phyloP scores from a whole-genome alignment of 2,113 vertebrate species.

The Daphoenositta chrysoptera region DNA sequence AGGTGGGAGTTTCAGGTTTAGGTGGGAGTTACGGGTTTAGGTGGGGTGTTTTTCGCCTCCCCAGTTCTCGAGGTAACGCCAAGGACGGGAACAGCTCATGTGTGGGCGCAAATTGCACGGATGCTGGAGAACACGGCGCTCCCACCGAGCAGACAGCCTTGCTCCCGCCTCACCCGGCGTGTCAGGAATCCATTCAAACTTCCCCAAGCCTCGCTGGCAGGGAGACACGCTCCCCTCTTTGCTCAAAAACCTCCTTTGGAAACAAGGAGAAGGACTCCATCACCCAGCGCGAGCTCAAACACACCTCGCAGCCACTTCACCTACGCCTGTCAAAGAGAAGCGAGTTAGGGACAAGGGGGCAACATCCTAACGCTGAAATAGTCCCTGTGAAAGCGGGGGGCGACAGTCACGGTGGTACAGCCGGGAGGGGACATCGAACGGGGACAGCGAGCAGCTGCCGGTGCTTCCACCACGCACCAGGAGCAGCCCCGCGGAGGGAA shows the following conservation, averaged over 20 bases:
- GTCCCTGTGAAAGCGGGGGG: background rate
- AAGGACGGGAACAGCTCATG: conserved; percentile 36
- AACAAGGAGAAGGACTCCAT: background rate
- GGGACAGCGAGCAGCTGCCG: background rate
- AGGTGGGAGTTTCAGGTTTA: background rate
- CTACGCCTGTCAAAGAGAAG: background rate
- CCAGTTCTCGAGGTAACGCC: background rate
- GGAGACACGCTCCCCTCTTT: background rate
- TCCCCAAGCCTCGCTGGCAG: background rate
- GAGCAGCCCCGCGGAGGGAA: background rate
- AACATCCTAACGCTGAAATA: accelerated
- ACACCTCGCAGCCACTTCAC: accelerated
- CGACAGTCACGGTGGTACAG: accelerated
- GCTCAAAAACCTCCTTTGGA: accelerated
- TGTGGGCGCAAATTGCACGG: conserved; percentile 45
- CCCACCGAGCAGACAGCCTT: background rate
- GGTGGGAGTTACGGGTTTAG: background rate
- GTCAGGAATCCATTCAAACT: background rate
- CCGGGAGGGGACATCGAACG: accelerated
- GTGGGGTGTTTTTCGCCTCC: background rate
- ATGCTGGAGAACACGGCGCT: conserved; percentile 16
- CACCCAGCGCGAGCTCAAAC: accelerated
- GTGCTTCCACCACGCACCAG: accelerated
- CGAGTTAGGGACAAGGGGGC: background rate
- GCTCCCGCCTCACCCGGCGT: background rate